Conservation (phyloP, 2,797 vertebrate species). For the Cossypha niveicapilla region DNA sequence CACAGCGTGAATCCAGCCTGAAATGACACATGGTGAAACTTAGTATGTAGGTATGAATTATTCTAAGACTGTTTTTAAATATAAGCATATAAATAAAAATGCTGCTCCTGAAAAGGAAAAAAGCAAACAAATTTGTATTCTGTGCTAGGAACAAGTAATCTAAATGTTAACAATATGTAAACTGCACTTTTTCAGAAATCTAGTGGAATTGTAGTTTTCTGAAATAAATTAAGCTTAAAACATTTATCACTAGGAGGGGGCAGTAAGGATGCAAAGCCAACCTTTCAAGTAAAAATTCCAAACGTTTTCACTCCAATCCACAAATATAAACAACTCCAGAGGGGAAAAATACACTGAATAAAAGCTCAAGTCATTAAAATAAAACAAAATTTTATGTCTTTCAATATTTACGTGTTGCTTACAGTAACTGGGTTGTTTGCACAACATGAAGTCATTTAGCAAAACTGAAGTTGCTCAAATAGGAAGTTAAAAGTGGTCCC, state of each 20-base stretch:
- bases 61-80: neutral
- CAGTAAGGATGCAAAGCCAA: neutral
- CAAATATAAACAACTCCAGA: neutral
- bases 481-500: neutral
- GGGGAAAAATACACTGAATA: neutral
- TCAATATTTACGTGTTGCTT: neutral
- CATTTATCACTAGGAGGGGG: neutral
- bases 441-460: neutral
- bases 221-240: neutral
- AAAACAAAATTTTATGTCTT: neutral
- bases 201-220: neutral
- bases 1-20: slow-evolving; percentile 99
- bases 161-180: neutral
- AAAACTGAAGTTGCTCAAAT: neutral
- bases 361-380: neutral
- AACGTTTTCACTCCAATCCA: neutral
- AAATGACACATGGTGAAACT: slow-evolving; percentile 30
- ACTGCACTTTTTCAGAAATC: neutral
- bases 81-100: neutral
- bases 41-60: neutral
- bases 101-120: neutral
- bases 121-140: neutral
- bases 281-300: neutral
- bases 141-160: neutral
- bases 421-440: neutral